Evolutionary conservation across 2,888 invertebrate species (phyloP).

Genomic region (Pseudococcus jackbeardsleyi): DNA sequence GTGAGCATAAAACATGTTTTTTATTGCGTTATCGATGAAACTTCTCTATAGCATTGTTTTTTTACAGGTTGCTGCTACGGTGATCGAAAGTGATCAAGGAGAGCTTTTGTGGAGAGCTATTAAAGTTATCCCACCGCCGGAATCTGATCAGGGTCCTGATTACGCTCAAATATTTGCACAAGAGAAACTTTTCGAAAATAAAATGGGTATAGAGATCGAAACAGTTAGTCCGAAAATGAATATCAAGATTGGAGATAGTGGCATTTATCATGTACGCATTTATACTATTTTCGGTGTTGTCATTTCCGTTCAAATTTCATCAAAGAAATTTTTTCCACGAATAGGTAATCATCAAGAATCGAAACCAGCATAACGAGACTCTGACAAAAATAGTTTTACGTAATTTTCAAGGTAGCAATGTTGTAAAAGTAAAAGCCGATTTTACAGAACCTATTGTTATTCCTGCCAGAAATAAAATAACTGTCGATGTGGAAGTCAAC

Average conservation of each 20-base stretch:
- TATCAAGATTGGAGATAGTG: not conserved
- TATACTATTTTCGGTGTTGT: not conserved
- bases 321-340: not conserved
- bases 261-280: not conserved
- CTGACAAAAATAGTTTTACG: not conserved
- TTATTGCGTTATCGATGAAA: not conserved
- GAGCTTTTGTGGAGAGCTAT: constrained; percentile 75
- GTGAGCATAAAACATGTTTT: constrained; percentile 68
- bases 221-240: not conserved
- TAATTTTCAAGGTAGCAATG: constrained; percentile 38
- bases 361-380: not conserved
- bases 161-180: constrained; percentile 2
- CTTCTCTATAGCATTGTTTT: not conserved
- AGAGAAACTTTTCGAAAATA: constrained; percentile 48
- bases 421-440: not conserved
- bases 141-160: not conserved
- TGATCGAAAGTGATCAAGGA: constrained; percentile 81
- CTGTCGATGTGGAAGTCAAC: not conserved
- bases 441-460: not conserved
- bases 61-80: constrained; percentile 74
- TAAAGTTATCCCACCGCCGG: constrained; percentile 70
- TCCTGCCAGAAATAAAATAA: not conserved
- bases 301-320: not conserved
- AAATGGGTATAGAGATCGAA: constrained; percentile 27
- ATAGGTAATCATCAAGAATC: constrained; percentile 44